Evolutionary conservation across 2,113 vertebrate genomes (phyloP).

Genomic region (Aegypius monachus): DNA sequence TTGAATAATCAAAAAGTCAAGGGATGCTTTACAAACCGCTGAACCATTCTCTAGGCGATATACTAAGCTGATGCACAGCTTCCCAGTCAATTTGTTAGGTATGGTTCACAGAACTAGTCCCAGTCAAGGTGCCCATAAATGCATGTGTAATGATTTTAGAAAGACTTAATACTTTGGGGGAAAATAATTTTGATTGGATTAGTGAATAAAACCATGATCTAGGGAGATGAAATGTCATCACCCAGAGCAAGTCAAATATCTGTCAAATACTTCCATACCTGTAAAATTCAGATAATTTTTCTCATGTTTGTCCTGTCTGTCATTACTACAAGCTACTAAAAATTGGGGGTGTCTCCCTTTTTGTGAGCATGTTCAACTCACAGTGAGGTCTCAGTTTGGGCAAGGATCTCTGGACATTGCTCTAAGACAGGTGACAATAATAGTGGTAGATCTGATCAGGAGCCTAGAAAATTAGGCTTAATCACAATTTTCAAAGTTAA

Average conservation of each 20-base stretch:
- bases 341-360: not conserved
- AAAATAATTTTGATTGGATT: not conserved
- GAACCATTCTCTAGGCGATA: not conserved
- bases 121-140: not conserved
- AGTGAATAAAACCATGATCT: not conserved
- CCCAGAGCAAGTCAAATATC: not conserved
- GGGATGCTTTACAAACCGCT: not conserved
- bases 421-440: not conserved
- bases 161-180: not conserved
- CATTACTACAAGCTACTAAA: not conserved
- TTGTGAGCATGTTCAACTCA: not conserved
- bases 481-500: not conserved
- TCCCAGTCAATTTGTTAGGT: not conserved
- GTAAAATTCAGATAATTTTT: not conserved
- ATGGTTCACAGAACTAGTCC: not conserved
- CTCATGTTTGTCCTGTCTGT: not conserved
- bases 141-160: not conserved
- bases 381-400: not conserved
- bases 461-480: not conserved
- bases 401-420: not conserved
- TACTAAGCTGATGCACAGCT: not conserved
- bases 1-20: conserved; percentile 1
- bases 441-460: not conserved
- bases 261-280: not conserved
- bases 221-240: not conserved